phyloP scores from a whole-genome alignment of 1,140 invertebrate genomes.

The Akabosia matsudoensis region DNA sequence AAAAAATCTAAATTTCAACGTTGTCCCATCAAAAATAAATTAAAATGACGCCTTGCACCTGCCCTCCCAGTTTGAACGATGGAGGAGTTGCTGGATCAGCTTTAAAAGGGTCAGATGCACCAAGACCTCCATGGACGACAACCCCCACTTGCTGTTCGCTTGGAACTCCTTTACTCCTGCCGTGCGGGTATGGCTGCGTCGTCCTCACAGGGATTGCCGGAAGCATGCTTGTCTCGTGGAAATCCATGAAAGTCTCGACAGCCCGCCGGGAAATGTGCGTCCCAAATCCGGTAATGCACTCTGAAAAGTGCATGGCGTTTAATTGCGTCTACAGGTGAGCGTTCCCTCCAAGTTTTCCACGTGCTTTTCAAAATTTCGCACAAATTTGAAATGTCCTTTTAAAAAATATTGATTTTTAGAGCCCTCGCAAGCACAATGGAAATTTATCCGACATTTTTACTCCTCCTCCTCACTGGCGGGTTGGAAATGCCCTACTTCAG shows the following conservation, averaged over 20 bases:
- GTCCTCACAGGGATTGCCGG: constrained; percentile 50
- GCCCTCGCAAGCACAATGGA: constrained; percentile 47
- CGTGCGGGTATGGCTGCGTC: constrained; percentile 51
- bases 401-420: background rate
- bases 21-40: too few relatives aligned
- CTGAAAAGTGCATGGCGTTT: constrained; percentile 50
- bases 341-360: background rate
- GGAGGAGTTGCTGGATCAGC: too few relatives aligned
- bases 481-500: constrained; percentile 53
- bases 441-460: constrained; percentile 52
- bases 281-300: constrained; percentile 53
- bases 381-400: background rate
- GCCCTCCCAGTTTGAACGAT: too few relatives aligned
- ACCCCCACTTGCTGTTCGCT: background rate
- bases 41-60: too few relatives aligned
- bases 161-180: constrained; percentile 34
- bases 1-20: too few relatives aligned
- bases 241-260: constrained; percentile 47
- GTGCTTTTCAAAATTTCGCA: constrained; percentile 4
- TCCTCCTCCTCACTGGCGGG: constrained; percentile 52
- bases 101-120: too few relatives aligned
- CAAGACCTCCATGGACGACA: too few relatives aligned
- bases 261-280: constrained; percentile 49
- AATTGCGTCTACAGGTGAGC: constrained; percentile 52
- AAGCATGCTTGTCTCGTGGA: constrained; percentile 50